Base-by-base conservation (phyloP, 1,140 invertebrate species). In the Lordiphosa clarofinis region DNA sequence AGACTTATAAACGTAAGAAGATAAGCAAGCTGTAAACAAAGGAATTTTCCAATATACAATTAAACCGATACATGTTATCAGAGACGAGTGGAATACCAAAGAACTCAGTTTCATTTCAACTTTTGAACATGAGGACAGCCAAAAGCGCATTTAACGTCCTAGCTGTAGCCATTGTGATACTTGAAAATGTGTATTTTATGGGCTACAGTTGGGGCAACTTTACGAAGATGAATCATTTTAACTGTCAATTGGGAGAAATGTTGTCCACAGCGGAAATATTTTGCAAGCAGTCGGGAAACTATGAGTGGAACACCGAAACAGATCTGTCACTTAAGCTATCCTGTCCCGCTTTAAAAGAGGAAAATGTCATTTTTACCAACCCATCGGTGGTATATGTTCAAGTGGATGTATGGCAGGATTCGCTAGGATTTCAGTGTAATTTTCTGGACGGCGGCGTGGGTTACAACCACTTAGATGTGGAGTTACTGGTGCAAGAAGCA, bases 181-280 rank as follows among this genome's bases (percentile, higher is more conserved):
- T 13, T 5, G 11, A 33, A 46, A 46, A 46, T 33, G 11, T 33
- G 4, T 2, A 33, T 8, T 33, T 46, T 4, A 4, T 4, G 4
- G n/a, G 15, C 13, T 5, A 12, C 11, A n/a, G 33, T 33, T 31
- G 9, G 3, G 1, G 9, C 1, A 33, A 46, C 3, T 13, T 46
- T 31, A 46, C 24, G 13, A 46, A 33, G 24, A 12, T 11, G 8
- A 46, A 12, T 33, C 43, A 46, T 12, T 46, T 46, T 13, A 46
- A 31, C 8, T 46, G 43, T 13, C 43, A 46, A 33, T 28, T 46
- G 24, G 43, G 43, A 12, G 43, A 46, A 33, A 46, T 46, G 43
- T 46, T 28, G 4, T 5, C 28, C 31, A 9, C 4, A 46, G 43
- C 43, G 0, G 21, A 46, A 46, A 33, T 46, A 46, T 46, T 33